Evolutionary conservation across 2,888 invertebrate species (phyloP), one percentile per base, ranked within the genome.

Genomic region (Drosophila multiciliata): DNA sequence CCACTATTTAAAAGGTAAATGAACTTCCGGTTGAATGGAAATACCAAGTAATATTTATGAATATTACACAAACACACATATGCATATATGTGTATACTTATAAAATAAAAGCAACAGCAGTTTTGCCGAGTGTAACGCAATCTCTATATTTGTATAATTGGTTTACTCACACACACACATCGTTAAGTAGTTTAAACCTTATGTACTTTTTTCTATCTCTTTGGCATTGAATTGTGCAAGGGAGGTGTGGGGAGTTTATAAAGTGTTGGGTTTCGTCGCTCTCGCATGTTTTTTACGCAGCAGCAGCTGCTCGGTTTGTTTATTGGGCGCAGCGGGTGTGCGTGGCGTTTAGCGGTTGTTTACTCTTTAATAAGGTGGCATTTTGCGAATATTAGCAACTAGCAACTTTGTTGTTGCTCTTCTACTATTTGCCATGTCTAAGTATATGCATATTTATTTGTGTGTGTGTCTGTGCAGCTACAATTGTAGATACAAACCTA

Each of bases 21-120:
- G 87, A 91, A 91, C 91, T 91, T 91, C 91, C 91, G 91, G 90
- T 82, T 90, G 49, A 74, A 62, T 73, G 72, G 64, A 75, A 82
- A 75, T 86, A 65, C 75, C 75, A 78, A 48, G 52, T 59, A 64
- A 69, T 72, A 35, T 53, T 52, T 66, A 59, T 66, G 62, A 55
- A 66, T 52, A 70, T 60, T 49, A 54, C 33, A 66, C 29, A 62
- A n/a, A 52, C 33, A 54, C 15, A 36, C 32, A 42, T 15, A 12
- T 20, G 54, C 26, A 54, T 38, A 55, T 17, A 64, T 36, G 12
- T 20, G 53, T 20, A 36, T 50, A 38, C 32, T 32, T 15, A 45
- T 45, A 38, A 50, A 68, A 60, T 50, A 23, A 54, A 69, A 55
- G 55, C 53, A 68, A 35, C 66, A 55, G 53, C 57, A 58, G 61